A percentile compares a stretch with the other conserved stretches of the same genome.
Conservation (phyloP, 1,140 invertebrate species). For the Thaumatotibia leucotreta region DNA sequence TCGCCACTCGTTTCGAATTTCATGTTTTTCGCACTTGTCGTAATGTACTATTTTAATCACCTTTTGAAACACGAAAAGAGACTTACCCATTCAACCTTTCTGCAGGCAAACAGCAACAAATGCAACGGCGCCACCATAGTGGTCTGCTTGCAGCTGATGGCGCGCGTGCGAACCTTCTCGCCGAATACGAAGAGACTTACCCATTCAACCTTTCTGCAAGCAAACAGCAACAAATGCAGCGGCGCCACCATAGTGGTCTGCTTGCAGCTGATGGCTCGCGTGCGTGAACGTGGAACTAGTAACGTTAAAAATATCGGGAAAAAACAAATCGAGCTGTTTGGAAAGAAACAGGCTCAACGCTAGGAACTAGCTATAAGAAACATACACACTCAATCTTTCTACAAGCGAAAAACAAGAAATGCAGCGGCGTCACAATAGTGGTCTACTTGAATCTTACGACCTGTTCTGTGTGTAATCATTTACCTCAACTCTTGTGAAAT, state of each 20-base stretch:
- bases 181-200: slow-evolving; percentile 75
- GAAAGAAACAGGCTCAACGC: too few species aligned
- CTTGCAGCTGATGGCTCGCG: too few species aligned
- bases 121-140: slow-evolving; percentile 97
- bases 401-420: slow-evolving; percentile 95
- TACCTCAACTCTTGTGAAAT: too few species aligned
- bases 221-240: slow-evolving; percentile 95
- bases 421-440: slow-evolving; percentile 96
- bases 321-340: too few species aligned
- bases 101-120: slow-evolving; percentile 93
- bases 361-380: too few species aligned
- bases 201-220: slow-evolving; percentile 89
- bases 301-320: too few species aligned
- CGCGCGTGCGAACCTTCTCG: slow-evolving; percentile 97
- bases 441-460: slow-evolving; percentile 99
- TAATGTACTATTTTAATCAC: too few species aligned
- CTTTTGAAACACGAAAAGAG: too few species aligned
- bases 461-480: slow-evolving; percentile 97
- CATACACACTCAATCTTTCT: slow-evolving; percentile 80
- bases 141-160: slow-evolving; percentile 98
- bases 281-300: too few species aligned
- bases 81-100: slow-evolving; percentile 79
- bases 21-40: too few species aligned
- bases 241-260: slow-evolving; percentile 98
- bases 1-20: too few species aligned